Evolutionary conservation across 1,140 invertebrate species (phyloP).

Genomic region (Oryctes rhinoceros): DNA sequence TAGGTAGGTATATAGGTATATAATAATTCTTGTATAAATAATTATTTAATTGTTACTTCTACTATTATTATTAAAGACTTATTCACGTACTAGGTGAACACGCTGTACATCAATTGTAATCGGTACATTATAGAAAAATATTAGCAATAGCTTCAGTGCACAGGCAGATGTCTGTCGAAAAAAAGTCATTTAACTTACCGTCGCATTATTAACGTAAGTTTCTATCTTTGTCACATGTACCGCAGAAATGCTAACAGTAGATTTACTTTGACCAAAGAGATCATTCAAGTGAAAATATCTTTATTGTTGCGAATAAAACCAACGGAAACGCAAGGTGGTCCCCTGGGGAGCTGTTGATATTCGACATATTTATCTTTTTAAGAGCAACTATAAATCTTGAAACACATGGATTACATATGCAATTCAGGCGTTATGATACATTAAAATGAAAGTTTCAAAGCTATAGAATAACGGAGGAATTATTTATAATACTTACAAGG

Average conservation of each 20-base stretch:
- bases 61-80: too few species aligned
- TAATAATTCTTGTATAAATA: too few species aligned
- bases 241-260: constrained; percentile 1
- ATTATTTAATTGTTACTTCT: too few species aligned
- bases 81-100: too few species aligned
- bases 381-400: background rate
- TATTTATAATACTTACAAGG: too few species aligned
- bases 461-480: too few species aligned
- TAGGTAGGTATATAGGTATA: too few species aligned
- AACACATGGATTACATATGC: too few species aligned
- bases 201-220: constrained; percentile 16
- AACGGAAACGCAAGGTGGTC: background rate
- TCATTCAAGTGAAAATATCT: constrained; percentile 27
- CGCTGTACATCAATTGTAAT: too few species aligned
- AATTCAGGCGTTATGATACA: too few species aligned
- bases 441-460: too few species aligned
- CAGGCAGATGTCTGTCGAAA: background rate
- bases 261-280: background rate
- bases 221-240: constrained; percentile 3
- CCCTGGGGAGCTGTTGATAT: background rate
- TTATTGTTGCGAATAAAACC: background rate
- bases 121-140: too few species aligned
- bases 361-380: background rate
- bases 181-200: background rate
- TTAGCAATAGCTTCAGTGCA: background rate